Conservation (phyloP, 1,140 invertebrate species). For the Mya arenaria region DNA sequence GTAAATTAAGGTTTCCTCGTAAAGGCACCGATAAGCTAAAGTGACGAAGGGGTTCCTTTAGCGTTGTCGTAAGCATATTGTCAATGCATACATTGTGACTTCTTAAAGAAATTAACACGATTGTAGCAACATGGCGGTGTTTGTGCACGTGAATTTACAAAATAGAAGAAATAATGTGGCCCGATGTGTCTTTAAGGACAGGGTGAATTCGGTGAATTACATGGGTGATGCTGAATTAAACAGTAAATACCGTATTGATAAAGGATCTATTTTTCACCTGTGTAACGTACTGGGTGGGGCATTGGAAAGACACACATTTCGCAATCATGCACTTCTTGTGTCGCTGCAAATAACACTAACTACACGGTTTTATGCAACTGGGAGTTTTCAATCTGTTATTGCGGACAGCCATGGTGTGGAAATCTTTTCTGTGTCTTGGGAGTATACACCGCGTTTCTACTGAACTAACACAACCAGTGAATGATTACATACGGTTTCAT, state of each 20-base stretch:
- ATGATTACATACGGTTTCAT: not conserved
- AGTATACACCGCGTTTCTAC: not conserved
- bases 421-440: not conserved
- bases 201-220: not conserved
- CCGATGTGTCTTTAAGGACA: not conserved
- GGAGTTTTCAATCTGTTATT: constrained; percentile 1
- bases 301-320: not conserved
- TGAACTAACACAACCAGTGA: not conserved
- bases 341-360: not conserved
- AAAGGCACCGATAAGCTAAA: too few relatives aligned
- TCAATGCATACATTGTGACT: too few relatives aligned
- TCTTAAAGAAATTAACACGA: too few relatives aligned
- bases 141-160: too few relatives aligned
- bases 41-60: too few relatives aligned
- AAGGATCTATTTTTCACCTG: not conserved
- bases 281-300: too few relatives aligned
- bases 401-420: not conserved
- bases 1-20: too few relatives aligned
- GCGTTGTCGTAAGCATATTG: too few relatives aligned
- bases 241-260: not conserved
- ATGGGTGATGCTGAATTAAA: not conserved
- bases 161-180: too few relatives aligned
- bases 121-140: too few relatives aligned
- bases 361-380: not conserved
- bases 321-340: not conserved